A percentile compares a stretch with the other conserved stretches of the same genome.
These are phyloP conservation scores for Pimpla rufipes DNA, from an alignment of 2,888 invertebrate genomes.

Conservation along the genomic window DNA sequence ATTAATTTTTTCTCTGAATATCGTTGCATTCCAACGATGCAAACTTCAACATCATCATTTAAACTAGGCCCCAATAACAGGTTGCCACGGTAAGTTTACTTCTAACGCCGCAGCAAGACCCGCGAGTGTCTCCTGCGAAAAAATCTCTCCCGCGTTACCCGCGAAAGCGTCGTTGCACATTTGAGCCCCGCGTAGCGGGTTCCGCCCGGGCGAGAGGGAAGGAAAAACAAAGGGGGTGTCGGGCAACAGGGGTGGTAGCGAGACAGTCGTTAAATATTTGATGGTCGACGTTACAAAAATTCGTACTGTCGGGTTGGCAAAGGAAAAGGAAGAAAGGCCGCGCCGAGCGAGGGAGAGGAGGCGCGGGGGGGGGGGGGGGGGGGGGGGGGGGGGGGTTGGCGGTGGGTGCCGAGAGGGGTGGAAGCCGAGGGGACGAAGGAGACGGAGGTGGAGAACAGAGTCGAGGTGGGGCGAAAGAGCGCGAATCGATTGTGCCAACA, in stretches of 20 bases:
- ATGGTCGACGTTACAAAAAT: conserved; percentile 62
- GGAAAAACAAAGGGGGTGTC: conserved; percentile 15
- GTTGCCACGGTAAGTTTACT: too few relatives aligned
- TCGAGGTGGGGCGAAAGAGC: conserved; percentile 73
- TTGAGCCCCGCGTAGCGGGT: not conserved
- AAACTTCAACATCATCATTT: too few relatives aligned
- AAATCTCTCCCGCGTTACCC: not conserved
- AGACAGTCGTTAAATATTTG: conserved; percentile 62
- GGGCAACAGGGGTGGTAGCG: conserved; percentile 24
- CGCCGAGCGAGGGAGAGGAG: conserved; percentile 29
- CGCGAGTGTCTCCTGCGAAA: not conserved
- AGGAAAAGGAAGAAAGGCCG: conserved; percentile 43
- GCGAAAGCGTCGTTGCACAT: not conserved
- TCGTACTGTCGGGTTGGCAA: conserved; percentile 22
- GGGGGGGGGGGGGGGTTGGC: conserved; percentile 61
- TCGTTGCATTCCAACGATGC: too few relatives aligned
- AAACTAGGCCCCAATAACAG: too few relatives aligned
- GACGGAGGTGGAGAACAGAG: conserved; percentile 49
- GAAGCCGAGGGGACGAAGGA: conserved; percentile 44
- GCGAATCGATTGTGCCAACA: conserved; percentile 84
- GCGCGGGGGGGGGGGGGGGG: conserved; percentile 59
- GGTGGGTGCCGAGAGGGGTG: conserved; percentile 52
- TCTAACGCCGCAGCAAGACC: too few relatives aligned
- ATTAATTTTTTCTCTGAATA: too few relatives aligned
- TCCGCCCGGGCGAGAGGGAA: not conserved